These are phyloP conservation scores for Crotophaga sulcirostris DNA, from an alignment of 2,113 vertebrate species.

Conservation along the genomic window DNA sequence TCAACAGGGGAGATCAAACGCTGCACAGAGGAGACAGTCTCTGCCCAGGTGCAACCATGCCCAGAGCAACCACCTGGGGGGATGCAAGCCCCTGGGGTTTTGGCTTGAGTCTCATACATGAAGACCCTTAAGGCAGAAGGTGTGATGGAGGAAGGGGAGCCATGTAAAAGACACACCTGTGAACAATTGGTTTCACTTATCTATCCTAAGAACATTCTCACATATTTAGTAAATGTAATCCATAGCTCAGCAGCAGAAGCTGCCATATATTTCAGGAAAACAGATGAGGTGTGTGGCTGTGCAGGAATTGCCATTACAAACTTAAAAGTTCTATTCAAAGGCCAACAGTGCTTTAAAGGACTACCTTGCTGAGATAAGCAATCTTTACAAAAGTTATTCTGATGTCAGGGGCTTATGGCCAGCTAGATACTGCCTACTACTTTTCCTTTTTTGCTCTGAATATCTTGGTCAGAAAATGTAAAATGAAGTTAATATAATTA, in stretches of 20 bases:
- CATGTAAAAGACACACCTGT: background rate
- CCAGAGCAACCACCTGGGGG: background rate
- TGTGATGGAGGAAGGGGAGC: background rate
- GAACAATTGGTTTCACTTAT: background rate
- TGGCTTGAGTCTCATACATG: background rate
- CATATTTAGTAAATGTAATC: background rate
- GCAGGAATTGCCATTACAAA: background rate
- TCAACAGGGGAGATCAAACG: background rate
- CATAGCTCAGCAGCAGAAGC: background rate
- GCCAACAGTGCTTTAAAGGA: background rate
- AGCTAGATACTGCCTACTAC: background rate
- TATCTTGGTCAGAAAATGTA: background rate
- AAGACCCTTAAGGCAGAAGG: background rate
- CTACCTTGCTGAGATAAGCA: background rate
- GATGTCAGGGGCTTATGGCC: background rate
- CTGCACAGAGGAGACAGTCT: background rate
- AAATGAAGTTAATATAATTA: background rate
- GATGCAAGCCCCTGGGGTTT: background rate
- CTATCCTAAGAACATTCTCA: background rate
- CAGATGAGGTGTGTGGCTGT: background rate
- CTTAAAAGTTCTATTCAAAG: background rate
- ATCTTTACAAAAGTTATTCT: background rate
- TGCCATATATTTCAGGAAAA: background rate
- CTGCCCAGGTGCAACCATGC: rapidly evolving
- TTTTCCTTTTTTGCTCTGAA: background rate